Evolutionary conservation across 2,797 vertebrate species (phyloP), one percentile per base, ranked within the genome.

Genomic region (Orientallactaga sibirica): DNA sequence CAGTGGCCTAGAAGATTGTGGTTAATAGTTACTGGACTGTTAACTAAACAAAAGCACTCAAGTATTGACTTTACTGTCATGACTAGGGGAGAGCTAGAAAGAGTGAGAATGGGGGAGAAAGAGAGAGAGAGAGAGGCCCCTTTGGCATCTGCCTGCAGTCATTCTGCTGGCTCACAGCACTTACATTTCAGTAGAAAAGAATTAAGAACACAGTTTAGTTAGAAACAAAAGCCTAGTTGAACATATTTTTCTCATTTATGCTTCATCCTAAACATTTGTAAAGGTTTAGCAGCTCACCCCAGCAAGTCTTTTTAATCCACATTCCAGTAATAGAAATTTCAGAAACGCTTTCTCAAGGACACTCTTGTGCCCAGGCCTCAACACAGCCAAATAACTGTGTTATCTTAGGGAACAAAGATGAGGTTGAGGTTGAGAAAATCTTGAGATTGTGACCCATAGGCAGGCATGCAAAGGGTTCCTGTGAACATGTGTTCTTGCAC

Each of bases 191-290:
- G 75, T 64, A 87, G 88, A 83, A 89, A 76, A 93, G 89, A 94
- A 94, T 95, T 93, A 96, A 94, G 81, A 94, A 68, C 92, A 90
- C 48, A 55, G 67, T 87, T 91, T 85, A 52, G 6, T 66, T 83
- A 84, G 89, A 94, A 92, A 88, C 67, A 25, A 77, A 94, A 93
- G 48, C 81, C 61, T 84, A 22, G 37, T 11, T 7, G 48, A 94
- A 96, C 95, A 96, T 79, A 80, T 91, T 97, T 96, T 96, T 96
- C 92, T 93, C 95, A 93, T 96, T 95, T 96, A 76, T 82, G 85
- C 91, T 91, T 97, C 82, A 96, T 95, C 94, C 91, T 96, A 96
- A 96, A 97, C 94, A 96, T 96, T 96, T 96, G 96, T 96, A 93
- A 96, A 95, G 97, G 92, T 93, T 97, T 95, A 96, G 85, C 62